Evolutionary conservation across 1,140 invertebrate species (phyloP).

Genomic region (Achatina immaculata): DNA sequence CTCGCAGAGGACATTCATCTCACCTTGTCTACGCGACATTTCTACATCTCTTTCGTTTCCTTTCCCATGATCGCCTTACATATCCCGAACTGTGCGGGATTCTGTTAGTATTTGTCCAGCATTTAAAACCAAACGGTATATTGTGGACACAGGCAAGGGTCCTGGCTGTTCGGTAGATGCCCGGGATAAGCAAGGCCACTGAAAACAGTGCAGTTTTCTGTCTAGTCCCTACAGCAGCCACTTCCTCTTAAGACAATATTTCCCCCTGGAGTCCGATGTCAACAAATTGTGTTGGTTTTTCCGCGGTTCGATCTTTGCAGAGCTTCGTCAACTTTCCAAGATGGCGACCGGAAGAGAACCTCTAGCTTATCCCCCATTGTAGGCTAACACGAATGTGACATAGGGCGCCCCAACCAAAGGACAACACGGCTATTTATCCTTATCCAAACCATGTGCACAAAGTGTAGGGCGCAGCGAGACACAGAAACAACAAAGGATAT

Average conservation of each 20-base stretch:
- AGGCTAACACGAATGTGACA: slow-evolving; percentile 19
- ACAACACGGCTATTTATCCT: slow-evolving; percentile 20
- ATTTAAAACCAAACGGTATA: slow-evolving; percentile 19
- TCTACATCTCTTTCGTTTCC: neutral
- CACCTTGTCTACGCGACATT: neutral
- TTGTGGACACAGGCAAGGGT: neutral
- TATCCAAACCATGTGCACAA: neutral
- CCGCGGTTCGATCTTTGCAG: slow-evolving; percentile 28
- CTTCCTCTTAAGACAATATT: slow-evolving; percentile 4
- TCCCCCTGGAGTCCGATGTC: slow-evolving; percentile 5
- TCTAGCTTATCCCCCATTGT: slow-evolving; percentile 27
- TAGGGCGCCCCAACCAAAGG: neutral
- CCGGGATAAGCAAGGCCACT: neutral
- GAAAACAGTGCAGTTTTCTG: neutral
- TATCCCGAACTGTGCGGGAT: slow-evolving; percentile 1
- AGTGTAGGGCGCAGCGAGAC: neutral
- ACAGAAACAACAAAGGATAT: slow-evolving; percentile 13
- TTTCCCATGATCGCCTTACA: slow-evolving; percentile 6
- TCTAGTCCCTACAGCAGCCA: neutral
- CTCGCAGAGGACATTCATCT: slow-evolving; percentile 5
- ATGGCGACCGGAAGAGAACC: slow-evolving; percentile 29
- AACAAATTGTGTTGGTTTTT: slow-evolving; percentile 21
- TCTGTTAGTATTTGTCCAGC: neutral
- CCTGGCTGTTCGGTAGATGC: slow-evolving; percentile 9
- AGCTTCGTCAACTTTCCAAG: slow-evolving; percentile 30